phyloP scores from a whole-genome alignment of 2,888 invertebrate species.

The Drosophila kuntzei region DNA sequence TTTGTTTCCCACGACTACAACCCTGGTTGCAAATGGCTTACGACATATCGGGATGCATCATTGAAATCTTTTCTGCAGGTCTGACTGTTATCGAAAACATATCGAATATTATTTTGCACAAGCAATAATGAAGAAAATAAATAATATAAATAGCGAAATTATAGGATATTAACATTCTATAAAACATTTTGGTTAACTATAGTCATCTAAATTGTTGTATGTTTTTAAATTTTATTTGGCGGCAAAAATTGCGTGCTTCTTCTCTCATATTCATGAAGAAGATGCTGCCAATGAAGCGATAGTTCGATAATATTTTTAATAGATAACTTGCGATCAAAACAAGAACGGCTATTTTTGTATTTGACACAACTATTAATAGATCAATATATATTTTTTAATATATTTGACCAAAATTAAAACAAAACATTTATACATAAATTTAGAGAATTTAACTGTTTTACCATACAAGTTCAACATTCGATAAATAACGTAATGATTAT shows the following conservation, averaged over 20 bases:
- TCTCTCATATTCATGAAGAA: neutral
- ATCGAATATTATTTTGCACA: conserved; percentile 1
- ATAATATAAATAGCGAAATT: neutral
- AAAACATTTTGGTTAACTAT: neutral
- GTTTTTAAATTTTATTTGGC: neutral
- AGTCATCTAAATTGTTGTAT: neutral
- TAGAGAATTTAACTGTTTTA: neutral
- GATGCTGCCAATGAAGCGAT: neutral
- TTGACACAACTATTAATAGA: no score
- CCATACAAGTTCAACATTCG: neutral
- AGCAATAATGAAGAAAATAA: neutral
- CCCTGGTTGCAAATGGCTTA: conserved; percentile 26
- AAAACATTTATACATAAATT: neutral
- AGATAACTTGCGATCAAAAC: neutral
- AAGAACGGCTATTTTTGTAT: neutral
- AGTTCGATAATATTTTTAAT: neutral
- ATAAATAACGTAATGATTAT: neutral
- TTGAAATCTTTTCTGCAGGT: no score
- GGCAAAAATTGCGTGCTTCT: neutral
- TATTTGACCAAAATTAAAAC: neutral
- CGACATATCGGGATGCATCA: no score
- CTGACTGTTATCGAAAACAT: neutral
- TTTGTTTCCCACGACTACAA: no score
- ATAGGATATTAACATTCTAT: neutral
- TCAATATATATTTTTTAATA: no score